A percentile compares a stretch with the other conserved stretches of the same genome.
Evolutionary conservation across 2,888 invertebrate genomes (phyloP).

Genomic region (Metallyticus violacea): DNA sequence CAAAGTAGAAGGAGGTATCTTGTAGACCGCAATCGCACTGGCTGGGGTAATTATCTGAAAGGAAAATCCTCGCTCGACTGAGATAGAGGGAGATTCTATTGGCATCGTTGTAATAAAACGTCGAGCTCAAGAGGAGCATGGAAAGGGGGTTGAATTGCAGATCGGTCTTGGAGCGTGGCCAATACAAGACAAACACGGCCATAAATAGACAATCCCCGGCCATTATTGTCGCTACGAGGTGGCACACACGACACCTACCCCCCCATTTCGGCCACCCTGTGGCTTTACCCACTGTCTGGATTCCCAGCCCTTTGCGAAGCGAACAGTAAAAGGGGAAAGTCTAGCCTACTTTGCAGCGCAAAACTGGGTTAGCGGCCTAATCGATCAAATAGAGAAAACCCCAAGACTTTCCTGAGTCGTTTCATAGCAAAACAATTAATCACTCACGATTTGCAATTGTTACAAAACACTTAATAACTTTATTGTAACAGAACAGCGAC

Average conservation of each 20-base stretch:
- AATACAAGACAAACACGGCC: slow-evolving; percentile 30
- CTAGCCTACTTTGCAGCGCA: too few relatives aligned
- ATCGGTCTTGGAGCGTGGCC: slow-evolving; percentile 20
- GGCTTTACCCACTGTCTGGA: not conserved
- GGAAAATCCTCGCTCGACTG: not conserved
- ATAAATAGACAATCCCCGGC: slow-evolving; percentile 27
- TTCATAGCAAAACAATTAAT: too few relatives aligned
- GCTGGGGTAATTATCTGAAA: not conserved
- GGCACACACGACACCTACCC: slow-evolving; percentile 2
- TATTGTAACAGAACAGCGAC: too few relatives aligned
- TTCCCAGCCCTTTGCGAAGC: not conserved
- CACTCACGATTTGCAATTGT: too few relatives aligned
- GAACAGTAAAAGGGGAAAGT: not conserved
- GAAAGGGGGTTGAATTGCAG: not conserved
- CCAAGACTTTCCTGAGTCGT: not conserved
- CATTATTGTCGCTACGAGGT: slow-evolving; percentile 18
- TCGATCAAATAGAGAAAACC: not conserved
- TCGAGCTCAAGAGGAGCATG: not conserved
- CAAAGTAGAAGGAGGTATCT: not conserved
- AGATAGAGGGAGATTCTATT: not conserved
- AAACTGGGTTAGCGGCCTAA: not conserved
- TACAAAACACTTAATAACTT: too few relatives aligned
- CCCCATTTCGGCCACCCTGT: not conserved
- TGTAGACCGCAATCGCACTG: not conserved
- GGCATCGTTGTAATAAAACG: not conserved